Conservation (phyloP, 1,140 invertebrate species). For the Aphelinus atriplicis region DNA sequence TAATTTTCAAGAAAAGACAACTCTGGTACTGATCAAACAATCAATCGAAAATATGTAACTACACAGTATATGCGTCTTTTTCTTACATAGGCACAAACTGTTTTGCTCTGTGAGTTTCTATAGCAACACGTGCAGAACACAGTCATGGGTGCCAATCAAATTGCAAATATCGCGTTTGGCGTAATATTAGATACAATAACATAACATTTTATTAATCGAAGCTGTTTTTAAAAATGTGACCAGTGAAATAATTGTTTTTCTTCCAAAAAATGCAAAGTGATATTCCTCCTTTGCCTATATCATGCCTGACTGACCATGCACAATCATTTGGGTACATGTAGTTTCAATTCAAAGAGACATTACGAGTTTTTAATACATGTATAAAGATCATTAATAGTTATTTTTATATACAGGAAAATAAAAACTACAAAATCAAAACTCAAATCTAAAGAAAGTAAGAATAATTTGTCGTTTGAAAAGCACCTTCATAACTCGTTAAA, state of each 20-base stretch:
- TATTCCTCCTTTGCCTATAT: constrained; percentile 58
- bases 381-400: not conserved
- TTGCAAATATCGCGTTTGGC: constrained; percentile 4
- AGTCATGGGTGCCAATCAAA: constrained; percentile 39
- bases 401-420: constrained; percentile 24
- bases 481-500: too few species aligned
- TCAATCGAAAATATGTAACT: constrained; percentile 18
- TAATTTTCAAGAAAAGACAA: constrained; percentile 12
- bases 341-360: not conserved
- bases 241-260: constrained; percentile 25
- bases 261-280: constrained; percentile 62
- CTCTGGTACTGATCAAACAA: constrained; percentile 21
- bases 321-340: constrained; percentile 55
- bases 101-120: constrained; percentile 25
- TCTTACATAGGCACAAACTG: constrained; percentile 7
- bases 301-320: constrained; percentile 54
- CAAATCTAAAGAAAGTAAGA: constrained; percentile 54
- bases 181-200: constrained; percentile 1
- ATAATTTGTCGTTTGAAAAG: not conserved
- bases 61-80: not conserved
- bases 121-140: constrained; percentile 24
- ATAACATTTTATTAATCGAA: constrained; percentile 2
- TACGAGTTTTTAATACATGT: not conserved
- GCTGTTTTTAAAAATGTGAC: constrained; percentile 33
- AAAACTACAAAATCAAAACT: constrained; percentile 55